A percentile compares a stretch with the other conserved stretches of the same genome.
phyloP scores from a whole-genome alignment of 2,888 invertebrate species.

The Ariolimax columbianus region DNA sequence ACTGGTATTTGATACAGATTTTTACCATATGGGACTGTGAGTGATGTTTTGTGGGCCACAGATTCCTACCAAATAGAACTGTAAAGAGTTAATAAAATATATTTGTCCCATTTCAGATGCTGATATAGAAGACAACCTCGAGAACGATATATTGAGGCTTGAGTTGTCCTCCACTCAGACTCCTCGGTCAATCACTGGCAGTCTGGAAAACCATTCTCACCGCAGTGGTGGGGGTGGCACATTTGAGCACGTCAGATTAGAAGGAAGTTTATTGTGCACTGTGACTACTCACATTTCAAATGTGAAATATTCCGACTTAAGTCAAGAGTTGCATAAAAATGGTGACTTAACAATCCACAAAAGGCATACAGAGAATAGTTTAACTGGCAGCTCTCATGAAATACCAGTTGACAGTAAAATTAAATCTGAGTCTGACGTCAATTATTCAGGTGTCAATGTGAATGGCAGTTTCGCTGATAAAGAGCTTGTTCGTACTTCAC shows the following conservation, averaged over 20 bases:
- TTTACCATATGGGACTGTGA: too few species aligned
- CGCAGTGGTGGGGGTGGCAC: neutral
- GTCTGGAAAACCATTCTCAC: neutral
- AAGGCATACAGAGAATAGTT: neutral
- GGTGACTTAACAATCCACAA: neutral
- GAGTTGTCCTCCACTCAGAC: neutral
- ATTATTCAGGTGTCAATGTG: neutral
- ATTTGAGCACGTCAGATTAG: neutral
- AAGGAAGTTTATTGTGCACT: neutral
- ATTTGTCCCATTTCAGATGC: slow-evolving; percentile 78
- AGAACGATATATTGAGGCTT: slow-evolving; percentile 70
- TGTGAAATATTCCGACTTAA: neutral
- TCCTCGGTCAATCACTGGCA: neutral
- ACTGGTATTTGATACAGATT: too few species aligned
- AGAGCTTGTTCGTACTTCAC: neutral
- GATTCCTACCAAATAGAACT: too few species aligned
- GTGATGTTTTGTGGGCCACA: too few species aligned
- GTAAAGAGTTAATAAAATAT: too few species aligned
- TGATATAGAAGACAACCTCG: slow-evolving; percentile 78
- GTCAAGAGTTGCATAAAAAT: slow-evolving; percentile 4
- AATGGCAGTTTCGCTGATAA: neutral
- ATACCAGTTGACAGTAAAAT: neutral
- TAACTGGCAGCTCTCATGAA: neutral
- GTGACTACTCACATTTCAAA: slow-evolving; percentile 18
- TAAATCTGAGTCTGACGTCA: neutral